Evolutionary conservation across 2,113 vertebrate species (phyloP), one percentile per base, ranked within the genome.

Genomic region (Casuarius casuarius): DNA sequence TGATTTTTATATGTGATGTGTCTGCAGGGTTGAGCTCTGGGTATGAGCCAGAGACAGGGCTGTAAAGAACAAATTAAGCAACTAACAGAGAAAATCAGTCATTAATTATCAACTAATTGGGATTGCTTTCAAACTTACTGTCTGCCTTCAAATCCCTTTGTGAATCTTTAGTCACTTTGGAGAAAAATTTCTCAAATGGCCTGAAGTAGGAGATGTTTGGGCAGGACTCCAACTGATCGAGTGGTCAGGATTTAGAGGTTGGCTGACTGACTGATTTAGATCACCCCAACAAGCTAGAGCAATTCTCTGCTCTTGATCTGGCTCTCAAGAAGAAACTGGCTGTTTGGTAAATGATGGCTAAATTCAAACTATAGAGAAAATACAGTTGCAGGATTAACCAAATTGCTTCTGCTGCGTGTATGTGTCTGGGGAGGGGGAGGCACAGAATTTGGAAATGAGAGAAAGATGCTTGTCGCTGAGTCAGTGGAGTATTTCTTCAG

Each of bases 21-120:
- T 80, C 81, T 95, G 92, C 74, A 85, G 89, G 81, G 81, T 80
- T 96, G 87, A 85, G 35, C 77, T 83, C 73, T 79, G 66, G 42
- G 33, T 51, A 15, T 78, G 83, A 95, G 77, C 95, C 87, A 95
- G 94, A 91, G 92, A 59, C 31, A 73, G 81, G 62, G 22, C 65
- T 93, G 12, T 77, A 44, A 66, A 90, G 67, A 67, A 40, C 63
- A 86, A 88, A 86, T 93, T 70, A 94, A 84, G 77, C 75, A 1
- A 1, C 66, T 91, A 87, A 84, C 35, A 79, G 14, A 51, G 48
- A 51, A 76, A 83, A 35, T 62, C 91, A 91, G 59, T 78, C 62
- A 31, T 78, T 79, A 83, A 83, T 92, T 85, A 71, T 48, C 78
- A 80, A 3, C 38, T 94, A 94, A 94, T 80, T 80, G 84, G 35